phyloP scores from a whole-genome alignment of 2,797 vertebrate species.

The Schizopygopsis malacanthus region DNA sequence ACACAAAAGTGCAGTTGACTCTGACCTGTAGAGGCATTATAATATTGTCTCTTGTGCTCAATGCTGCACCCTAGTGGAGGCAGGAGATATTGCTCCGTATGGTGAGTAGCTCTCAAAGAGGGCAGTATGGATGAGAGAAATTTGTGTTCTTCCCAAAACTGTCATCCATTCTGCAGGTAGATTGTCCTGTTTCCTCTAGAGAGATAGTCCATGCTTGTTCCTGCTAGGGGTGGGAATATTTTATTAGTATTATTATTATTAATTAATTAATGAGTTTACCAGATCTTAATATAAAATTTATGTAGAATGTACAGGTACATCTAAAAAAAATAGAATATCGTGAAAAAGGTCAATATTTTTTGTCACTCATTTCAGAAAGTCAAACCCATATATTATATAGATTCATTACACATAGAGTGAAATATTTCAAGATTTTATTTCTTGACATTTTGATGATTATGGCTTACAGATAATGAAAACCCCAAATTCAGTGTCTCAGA shows the following conservation, averaged over 20 bases:
- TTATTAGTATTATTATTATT: not conserved
- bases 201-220: not conserved
- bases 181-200: conserved; percentile 10
- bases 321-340: too few species aligned
- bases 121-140: not conserved
- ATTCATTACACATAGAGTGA: too few species aligned
- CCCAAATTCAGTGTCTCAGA: too few species aligned
- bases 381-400: too few species aligned
- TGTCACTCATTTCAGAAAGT: too few species aligned
- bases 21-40: conserved; percentile 47
- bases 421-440: too few species aligned
- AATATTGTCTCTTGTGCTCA: conserved; percentile 75
- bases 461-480: too few species aligned
- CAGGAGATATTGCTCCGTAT: conserved; percentile 78
- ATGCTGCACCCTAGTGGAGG: conserved; percentile 80
- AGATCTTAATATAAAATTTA: not conserved
- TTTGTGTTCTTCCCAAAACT: not conserved
- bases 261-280: not conserved
- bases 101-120: conserved; percentile 75
- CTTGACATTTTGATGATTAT: too few species aligned
- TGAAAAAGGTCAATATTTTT: too few species aligned
- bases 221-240: not conserved
- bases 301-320: not conserved
- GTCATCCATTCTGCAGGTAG: conserved; percentile 18
- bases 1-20: conserved; percentile 3